A percentile compares a stretch with the other conserved stretches of the same genome.
Evolutionary conservation across 2,888 invertebrate genomes (phyloP).

Genomic region (Chrysolina haemoptera): DNA sequence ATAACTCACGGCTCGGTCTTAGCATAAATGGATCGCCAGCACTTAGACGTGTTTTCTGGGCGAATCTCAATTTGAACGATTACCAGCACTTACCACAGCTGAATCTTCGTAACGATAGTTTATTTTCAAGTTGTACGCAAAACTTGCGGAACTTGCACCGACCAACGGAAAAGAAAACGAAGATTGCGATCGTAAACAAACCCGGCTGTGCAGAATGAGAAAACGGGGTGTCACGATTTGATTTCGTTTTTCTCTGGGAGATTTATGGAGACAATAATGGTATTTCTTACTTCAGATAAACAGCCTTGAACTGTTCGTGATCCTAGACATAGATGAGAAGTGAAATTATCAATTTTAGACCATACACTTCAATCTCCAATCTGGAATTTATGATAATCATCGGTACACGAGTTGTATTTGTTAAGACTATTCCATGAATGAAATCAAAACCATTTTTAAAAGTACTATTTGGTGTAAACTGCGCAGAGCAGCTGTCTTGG

Average conservation of each 20-base stretch:
- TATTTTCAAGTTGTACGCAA: constrained; percentile 13
- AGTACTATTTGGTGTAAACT: too few relatives aligned
- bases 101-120: constrained; percentile 16
- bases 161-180: not conserved
- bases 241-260: constrained; percentile 1
- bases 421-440: too few relatives aligned
- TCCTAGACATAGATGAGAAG: not conserved
- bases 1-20: constrained; percentile 8
- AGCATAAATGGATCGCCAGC: constrained; percentile 4
- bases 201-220: constrained; percentile 11
- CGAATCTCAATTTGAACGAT: constrained; percentile 23
- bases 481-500: too few relatives aligned
- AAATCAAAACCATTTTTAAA: too few relatives aligned
- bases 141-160: constrained; percentile 8
- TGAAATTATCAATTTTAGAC: too few relatives aligned
- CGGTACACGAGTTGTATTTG: too few relatives aligned
- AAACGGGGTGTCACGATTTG: constrained; percentile 8
- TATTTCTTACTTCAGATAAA: not conserved
- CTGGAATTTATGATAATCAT: too few relatives aligned
- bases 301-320: not conserved
- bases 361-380: too few relatives aligned
- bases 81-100: constrained; percentile 21
- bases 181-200: constrained; percentile 19
- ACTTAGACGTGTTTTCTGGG: constrained; percentile 20
- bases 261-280: constrained; percentile 9